Evolutionary conservation across 2,113 vertebrate genomes (phyloP).

Genomic region (Benitochromis conjunctus): DNA sequence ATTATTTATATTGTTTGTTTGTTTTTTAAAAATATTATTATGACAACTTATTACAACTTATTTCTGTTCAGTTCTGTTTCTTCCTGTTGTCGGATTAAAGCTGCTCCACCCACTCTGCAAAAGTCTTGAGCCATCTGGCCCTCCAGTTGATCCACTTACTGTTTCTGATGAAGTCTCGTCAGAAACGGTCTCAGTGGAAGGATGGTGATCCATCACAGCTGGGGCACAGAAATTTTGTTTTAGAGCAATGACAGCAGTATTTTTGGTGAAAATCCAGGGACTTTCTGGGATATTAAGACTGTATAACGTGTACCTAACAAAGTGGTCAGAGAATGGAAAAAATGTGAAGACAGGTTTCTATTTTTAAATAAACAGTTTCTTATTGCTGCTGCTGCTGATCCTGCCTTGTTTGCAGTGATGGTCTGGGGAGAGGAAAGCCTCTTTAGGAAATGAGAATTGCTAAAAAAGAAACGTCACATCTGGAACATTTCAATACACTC

Average conservation of each 20-base stretch:
- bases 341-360: not conserved
- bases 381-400: not conserved
- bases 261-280: not conserved
- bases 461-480: not conserved
- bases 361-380: not conserved
- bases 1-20: not conserved
- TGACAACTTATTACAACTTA: too few species aligned
- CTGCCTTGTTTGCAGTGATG: fast-evolving
- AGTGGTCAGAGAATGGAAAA: not conserved
- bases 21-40: too few species aligned
- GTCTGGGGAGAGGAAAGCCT: fast-evolving
- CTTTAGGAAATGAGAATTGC: not conserved
- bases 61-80: not conserved
- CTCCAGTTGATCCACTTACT: not conserved
- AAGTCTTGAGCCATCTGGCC: not conserved
- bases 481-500: not conserved
- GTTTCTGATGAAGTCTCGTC: not conserved
- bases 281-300: not conserved
- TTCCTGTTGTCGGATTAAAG: not conserved
- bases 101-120: not conserved
- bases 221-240: not conserved
- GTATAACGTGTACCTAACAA: fast-evolving
- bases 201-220: not conserved
- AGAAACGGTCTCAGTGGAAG: not conserved
- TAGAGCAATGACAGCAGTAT: not conserved